phyloP scores from a whole-genome alignment of 2,888 invertebrate genomes.

The Orchestes rusci region DNA sequence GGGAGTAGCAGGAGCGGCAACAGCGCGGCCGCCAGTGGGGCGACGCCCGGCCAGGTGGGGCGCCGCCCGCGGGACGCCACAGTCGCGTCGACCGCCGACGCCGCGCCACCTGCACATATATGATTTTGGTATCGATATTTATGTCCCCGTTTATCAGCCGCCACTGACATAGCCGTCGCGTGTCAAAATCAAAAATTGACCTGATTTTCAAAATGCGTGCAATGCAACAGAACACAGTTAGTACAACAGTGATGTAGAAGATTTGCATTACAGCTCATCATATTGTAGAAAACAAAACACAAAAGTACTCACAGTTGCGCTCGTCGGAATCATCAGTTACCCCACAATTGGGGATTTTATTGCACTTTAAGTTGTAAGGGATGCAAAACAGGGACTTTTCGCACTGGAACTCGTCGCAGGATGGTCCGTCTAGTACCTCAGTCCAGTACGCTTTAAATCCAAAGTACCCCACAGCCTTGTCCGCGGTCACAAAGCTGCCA shows the following conservation, averaged over 20 bases:
- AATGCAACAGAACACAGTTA: constrained; percentile 22
- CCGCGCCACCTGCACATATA: constrained; percentile 25
- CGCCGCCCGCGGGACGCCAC: constrained; percentile 23
- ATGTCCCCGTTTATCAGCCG: constrained; percentile 21
- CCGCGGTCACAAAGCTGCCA: constrained; percentile 90
- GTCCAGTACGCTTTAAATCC: constrained; percentile 95
- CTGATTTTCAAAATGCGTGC: constrained; percentile 17
- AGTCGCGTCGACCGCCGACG: constrained; percentile 9
- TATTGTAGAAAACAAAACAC: too few species aligned
- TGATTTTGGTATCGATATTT: constrained; percentile 10
- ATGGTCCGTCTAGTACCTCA: constrained; percentile 66
- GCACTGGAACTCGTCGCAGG: constrained; percentile 67
- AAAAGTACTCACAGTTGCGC: constrained; percentile 78
- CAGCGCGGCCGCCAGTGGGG: constrained; percentile 34
- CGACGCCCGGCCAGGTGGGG: constrained; percentile 25
- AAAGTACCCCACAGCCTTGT: constrained; percentile 88
- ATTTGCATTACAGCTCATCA: too few species aligned
- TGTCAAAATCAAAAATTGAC: constrained; percentile 10
- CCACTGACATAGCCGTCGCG: constrained; percentile 25
- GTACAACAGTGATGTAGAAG: too few species aligned
- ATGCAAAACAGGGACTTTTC: constrained; percentile 70
- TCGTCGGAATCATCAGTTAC: constrained; percentile 67
- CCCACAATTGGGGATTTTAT: constrained; percentile 80
- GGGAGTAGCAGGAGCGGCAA: constrained; percentile 31
- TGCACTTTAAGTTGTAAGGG: constrained; percentile 67